Evolutionary conservation across 2,888 invertebrate species (phyloP).

Genomic region (Koerneria pararmatus): DNA sequence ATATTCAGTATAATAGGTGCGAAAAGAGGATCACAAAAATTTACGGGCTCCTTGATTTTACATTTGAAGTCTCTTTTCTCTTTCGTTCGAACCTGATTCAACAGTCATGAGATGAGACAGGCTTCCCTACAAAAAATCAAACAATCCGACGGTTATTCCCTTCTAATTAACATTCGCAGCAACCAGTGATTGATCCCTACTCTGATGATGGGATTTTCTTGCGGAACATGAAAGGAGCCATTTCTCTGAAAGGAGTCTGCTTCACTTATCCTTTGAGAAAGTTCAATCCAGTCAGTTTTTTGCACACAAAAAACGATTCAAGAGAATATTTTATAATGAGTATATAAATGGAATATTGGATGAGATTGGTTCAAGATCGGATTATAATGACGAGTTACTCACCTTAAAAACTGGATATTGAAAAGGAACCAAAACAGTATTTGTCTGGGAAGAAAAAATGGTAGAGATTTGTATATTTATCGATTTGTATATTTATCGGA

Average conservation of each 20-base stretch:
- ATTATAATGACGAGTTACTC: no score
- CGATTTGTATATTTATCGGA: background rate
- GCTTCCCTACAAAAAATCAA: no score
- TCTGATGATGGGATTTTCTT: slow-evolving; percentile 64
- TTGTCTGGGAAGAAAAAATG: no score
- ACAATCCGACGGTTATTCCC: no score
- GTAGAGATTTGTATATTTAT: background rate
- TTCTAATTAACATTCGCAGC: slow-evolving; percentile 39
- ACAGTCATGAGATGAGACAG: no score
- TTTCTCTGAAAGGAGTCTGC: slow-evolving; percentile 70
- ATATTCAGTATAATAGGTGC: background rate
- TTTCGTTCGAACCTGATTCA: background rate
- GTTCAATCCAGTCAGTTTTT: slow-evolving; percentile 64
- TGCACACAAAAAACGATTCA: slow-evolving; percentile 11
- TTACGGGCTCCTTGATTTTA: background rate
- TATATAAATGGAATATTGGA: no score
- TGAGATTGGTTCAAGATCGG: no score
- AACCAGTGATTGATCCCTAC: slow-evolving; percentile 64
- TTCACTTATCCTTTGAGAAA: slow-evolving; percentile 77
- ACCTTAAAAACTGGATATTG: no score
- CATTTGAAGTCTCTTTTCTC: slow-evolving; percentile 4
- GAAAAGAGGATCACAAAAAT: background rate
- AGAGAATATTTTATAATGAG: no score
- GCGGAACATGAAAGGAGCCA: slow-evolving; percentile 66
- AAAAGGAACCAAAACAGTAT: no score